Base-by-base conservation (phyloP, 2,888 invertebrate species). In the Palloptera scutellata region DNA sequence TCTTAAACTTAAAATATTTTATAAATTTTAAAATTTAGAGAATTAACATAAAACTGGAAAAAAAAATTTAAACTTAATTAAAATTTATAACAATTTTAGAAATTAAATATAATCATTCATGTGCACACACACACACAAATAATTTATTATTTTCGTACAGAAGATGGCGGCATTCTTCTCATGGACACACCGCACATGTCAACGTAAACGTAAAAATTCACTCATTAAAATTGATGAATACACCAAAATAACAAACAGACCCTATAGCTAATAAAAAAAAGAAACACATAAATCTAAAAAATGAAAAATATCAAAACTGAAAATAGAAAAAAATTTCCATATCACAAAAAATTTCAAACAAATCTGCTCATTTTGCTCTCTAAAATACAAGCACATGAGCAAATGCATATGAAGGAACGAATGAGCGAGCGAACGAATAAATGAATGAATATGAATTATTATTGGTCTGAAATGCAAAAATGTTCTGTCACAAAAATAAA, bases 381-480 rank as follows among this genome's bases (percentile, higher is more conserved):
- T 4, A 30, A 30, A 30, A 30, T 30, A 30, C 30, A 30, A 30
- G 30, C 30, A 30, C 2, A 30, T 30, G 6, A 30, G 30, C 30
- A 30, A 30, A 30, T 30, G 30, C 30, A 30, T 30, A 30, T 30
- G 30, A 30, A 30, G 30, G 30, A 30, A 30, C 30, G 30, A 30
- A 30, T 30, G 30, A 30, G 6, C 3, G 30, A 30, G 6, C 30
- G 30, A 30, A 30, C 30, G 6, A 30, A 54, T 17, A 30, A 68
- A 15, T 54, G 66, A 74, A 75, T 74, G 77, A 71, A 78, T 77
- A 75, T 74, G 78, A 79, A 78, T 75, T 79, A 79, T 79, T 76
- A 78, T 79, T 78, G 78, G 77, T 70, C 70, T 75, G 72, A 75
- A 73, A 76, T 64, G 71, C 74, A 62, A 61, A 75, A 70, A 69